Conservation (phyloP, 2,797 vertebrate genomes). For the Tadarida brasiliensis region DNA sequence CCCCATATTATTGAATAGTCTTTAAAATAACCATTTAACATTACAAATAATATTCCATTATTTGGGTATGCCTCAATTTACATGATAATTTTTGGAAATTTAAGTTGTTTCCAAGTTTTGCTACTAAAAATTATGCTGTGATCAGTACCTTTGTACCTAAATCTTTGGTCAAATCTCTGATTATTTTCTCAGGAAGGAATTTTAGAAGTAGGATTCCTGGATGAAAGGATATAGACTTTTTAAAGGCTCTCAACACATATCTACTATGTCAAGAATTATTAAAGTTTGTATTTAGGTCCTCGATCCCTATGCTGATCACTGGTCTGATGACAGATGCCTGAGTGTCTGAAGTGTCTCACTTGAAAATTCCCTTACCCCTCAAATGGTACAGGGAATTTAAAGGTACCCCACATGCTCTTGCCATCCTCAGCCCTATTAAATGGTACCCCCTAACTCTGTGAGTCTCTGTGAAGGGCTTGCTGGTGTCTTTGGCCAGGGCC, state of each 20-base stretch:
- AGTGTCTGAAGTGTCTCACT: not conserved
- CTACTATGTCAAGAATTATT: conserved; percentile 29
- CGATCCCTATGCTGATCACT: not conserved
- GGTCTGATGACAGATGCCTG: not conserved
- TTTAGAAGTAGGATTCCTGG: conserved; percentile 40
- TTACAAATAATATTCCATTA: conserved; percentile 35
- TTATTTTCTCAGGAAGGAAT: conserved; percentile 50
- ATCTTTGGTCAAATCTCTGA: conserved; percentile 46
- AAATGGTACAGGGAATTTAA: not conserved
- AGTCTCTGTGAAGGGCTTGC: not conserved
- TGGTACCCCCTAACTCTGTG: not conserved
- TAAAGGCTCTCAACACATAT: conserved; percentile 11
- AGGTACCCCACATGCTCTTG: not conserved
- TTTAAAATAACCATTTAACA: conserved; percentile 10
- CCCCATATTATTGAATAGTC: not conserved
- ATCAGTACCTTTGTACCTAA: not conserved
- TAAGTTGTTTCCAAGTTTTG: conserved; percentile 47
- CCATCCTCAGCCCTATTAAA: not conserved
- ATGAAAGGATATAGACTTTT: conserved; percentile 19
- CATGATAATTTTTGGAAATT: conserved; percentile 44
- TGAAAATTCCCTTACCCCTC: not conserved
- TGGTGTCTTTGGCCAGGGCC: not conserved
- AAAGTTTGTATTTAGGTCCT: not conserved
- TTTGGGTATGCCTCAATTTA: conserved; percentile 43
- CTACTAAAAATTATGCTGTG: not conserved